phyloP scores from a whole-genome alignment of 2,888 invertebrate genomes.

The Cybosia mesomella region DNA sequence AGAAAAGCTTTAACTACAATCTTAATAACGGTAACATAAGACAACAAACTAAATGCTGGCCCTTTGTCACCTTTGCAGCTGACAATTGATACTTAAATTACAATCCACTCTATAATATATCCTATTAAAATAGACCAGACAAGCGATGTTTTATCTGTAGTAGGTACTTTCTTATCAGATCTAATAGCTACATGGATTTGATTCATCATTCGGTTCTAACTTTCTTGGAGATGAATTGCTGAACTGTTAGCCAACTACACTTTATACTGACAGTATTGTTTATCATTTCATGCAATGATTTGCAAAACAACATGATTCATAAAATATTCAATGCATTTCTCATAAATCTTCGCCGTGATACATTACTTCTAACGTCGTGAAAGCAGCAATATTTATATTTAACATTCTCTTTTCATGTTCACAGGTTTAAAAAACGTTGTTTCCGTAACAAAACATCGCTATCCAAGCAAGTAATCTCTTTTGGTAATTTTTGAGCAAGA shows the following conservation, averaged over 20 bases:
- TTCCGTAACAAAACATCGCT: slow-evolving; percentile 34
- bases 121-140: not conserved
- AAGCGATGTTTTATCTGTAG: slow-evolving; percentile 9
- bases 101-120: not conserved
- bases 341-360: slow-evolving; percentile 23
- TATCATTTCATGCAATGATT: slow-evolving; percentile 20
- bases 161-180: slow-evolving; percentile 25
- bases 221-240: slow-evolving; percentile 37
- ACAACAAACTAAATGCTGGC: not conserved
- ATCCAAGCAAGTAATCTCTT: slow-evolving; percentile 45
- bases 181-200: slow-evolving; percentile 32
- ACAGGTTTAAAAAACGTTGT: slow-evolving; percentile 39
- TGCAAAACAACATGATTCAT: slow-evolving; percentile 27
- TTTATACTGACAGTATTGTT: slow-evolving; percentile 22
- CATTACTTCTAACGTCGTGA: slow-evolving; percentile 29
- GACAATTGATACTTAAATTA: not conserved
- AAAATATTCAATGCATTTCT: slow-evolving; percentile 21
- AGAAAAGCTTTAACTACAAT: not conserved
- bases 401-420: slow-evolving; percentile 40
- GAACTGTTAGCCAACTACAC: slow-evolving; percentile 22
- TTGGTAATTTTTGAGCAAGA: slow-evolving; percentile 19
- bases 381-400: slow-evolving; percentile 27
- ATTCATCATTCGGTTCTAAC: slow-evolving; percentile 43
- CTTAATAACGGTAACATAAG: not conserved
- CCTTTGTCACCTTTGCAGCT: not conserved